Evolutionary conservation across 2,797 vertebrate genomes (phyloP).

Genomic region (Crypturellus tataupa): DNA sequence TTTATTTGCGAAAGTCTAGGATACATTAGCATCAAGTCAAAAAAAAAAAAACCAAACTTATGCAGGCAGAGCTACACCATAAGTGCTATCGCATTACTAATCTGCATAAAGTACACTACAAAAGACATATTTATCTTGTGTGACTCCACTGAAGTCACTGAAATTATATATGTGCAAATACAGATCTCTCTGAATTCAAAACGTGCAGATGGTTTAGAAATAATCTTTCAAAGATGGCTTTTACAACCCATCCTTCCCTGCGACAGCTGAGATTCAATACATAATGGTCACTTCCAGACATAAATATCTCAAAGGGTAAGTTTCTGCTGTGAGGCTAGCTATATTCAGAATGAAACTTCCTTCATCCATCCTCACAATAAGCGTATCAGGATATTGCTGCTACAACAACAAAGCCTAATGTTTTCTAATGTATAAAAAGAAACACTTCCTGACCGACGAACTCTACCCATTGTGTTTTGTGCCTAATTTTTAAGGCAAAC

Average conservation of each 20-base stretch:
- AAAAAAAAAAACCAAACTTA: background rate
- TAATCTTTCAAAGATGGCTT: background rate
- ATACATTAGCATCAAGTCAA: background rate
- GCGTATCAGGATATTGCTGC: background rate
- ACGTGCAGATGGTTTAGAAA: background rate
- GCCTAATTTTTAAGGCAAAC: background rate
- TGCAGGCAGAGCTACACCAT: background rate
- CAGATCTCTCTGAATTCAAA: background rate
- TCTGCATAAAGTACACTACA: background rate
- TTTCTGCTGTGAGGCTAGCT: background rate
- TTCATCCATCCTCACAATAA: background rate
- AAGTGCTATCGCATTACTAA: background rate
- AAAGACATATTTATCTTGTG: background rate
- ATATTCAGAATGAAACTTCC: constrained; percentile 38
- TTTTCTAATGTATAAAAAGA: constrained; percentile 35
- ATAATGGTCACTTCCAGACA: background rate
- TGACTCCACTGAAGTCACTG: background rate
- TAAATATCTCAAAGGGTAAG: background rate
- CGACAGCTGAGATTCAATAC: background rate
- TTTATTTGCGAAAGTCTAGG: constrained; percentile 6
- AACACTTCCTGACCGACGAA: constrained; percentile 34
- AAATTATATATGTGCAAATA: background rate
- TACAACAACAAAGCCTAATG: background rate
- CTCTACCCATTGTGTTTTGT: background rate
- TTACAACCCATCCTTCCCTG: background rate